These are phyloP conservation scores for Stenurella melanura DNA, from an alignment of 2,888 invertebrate species.

Conservation along the genomic window DNA sequence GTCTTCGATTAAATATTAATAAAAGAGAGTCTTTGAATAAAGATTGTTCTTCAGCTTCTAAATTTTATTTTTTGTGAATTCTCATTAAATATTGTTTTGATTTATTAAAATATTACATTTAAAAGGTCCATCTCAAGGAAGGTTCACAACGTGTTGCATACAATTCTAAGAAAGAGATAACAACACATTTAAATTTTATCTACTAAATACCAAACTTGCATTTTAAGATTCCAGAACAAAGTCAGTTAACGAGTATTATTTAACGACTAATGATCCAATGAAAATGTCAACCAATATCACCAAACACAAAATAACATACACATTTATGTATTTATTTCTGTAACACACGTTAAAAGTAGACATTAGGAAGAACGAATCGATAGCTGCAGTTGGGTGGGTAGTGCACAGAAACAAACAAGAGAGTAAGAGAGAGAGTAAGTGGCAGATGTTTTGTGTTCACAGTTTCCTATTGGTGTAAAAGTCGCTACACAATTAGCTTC, in stretches of 20 bases:
- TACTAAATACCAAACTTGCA: neutral
- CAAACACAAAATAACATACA: neutral
- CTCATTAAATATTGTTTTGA: neutral
- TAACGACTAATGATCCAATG: neutral
- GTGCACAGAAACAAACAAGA: neutral
- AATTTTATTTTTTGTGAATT: neutral
- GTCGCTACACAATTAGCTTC: neutral
- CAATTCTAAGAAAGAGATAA: slow-evolving; percentile 25
- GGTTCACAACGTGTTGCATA: slow-evolving; percentile 27
- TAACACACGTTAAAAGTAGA: neutral
- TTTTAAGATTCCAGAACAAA: neutral
- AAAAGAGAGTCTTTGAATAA: neutral
- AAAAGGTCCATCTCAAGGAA: neutral
- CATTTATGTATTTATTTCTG: slow-evolving; percentile 20
- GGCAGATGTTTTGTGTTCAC: neutral
- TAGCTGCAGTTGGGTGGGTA: neutral
- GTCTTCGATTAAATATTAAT: neutral
- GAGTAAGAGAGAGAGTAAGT: neutral
- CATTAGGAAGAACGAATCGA: slow-evolving; percentile 12
- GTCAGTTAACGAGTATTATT: neutral
- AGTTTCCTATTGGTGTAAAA: neutral
- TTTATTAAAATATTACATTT: neutral
- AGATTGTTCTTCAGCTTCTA: neutral
- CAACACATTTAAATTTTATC: slow-evolving; percentile 19
- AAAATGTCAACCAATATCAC: neutral